Percentiles rank a stretch among this genome's conserved stretches.
Evolutionary conservation across 2,113 vertebrate genomes (phyloP).

Genomic region (Gallinago undulata): DNA sequence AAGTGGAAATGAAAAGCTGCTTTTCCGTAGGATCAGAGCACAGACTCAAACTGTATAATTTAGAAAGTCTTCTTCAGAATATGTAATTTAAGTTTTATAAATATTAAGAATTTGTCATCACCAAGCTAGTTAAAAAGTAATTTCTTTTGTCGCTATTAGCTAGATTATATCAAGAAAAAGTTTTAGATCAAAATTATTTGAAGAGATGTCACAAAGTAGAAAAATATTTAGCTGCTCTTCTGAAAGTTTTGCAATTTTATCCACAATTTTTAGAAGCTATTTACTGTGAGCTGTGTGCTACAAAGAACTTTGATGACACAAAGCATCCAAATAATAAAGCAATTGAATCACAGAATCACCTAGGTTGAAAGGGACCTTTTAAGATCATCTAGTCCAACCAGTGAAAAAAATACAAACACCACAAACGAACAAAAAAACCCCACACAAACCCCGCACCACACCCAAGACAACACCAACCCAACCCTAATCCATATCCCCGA

Average conservation of each 20-base stretch:
- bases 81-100: background rate
- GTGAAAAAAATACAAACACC: too few relatives aligned
- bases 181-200: background rate
- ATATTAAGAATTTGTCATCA: background rate
- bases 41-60: background rate
- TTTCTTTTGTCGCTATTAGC: background rate
- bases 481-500: too few relatives aligned
- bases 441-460: too few relatives aligned
- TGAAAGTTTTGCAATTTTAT: background rate
- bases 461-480: too few relatives aligned
- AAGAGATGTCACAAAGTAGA: background rate
- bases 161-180: background rate
- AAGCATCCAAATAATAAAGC: background rate
- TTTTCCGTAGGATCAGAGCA: background rate
- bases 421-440: too few relatives aligned
- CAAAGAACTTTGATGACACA: background rate
- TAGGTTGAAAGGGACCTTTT: too few relatives aligned
- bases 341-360: background rate
- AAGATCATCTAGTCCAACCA: too few relatives aligned
- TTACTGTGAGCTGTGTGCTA: background rate
- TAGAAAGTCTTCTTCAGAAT: background rate
- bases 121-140: fast-evolving
- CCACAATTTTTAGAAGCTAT: background rate
- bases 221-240: background rate
- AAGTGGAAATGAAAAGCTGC: background rate